Base-by-base conservation (phyloP, 2,113 vertebrate genomes). In the Hipposideros armiger region DNA sequence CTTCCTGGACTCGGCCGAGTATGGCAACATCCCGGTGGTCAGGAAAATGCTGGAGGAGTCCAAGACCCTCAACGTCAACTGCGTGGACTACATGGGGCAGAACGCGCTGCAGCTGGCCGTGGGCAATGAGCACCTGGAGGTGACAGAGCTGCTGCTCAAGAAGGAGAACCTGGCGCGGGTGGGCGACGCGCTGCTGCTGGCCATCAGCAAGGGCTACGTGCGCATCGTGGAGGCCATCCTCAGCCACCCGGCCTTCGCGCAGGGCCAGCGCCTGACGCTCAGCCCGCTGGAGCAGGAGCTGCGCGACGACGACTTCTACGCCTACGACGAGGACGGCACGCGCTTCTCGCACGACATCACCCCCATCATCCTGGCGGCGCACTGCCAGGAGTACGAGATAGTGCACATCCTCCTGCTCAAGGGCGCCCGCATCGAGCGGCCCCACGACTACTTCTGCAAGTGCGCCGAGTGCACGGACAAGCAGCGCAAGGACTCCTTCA, bases 41-140 rank as follows among this genome's bases (percentile, higher is more conserved):
- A 99, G 99, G 56, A 99, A 99, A 97, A 99, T 99, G 99, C 98
- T 99, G 97, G 99, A 99, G 85, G 99, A 99, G 85, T 99, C 99
- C 97, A 99, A 99, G 98, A 99, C 99, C 1, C 99, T 99, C 81
- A 99, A 99, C 98, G 99, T 99, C 86, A 99, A 99, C 81, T 99
- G 99, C 0, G 99, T 99, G 3, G 99, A 99, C 98, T 99, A 99
- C 97, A 99, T 99, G 99, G 99, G 99, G 76, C 99, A 99, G 97
- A 99, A 99, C 0, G 99, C 99, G 4, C 97, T 99, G 96, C 99
- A 99, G 98, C 95, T 99, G 76, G 99, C 99, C 0, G 99, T 99
- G 24, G 99, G 99, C 9, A 99, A 99, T 0, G 99, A 99, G 95
- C 99, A 99, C 92, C 98, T 99, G 88, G 99, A 99, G 93, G 99